phyloP scores from a whole-genome alignment of 2,888 invertebrate genomes.

The Nomada hirtipes region DNA sequence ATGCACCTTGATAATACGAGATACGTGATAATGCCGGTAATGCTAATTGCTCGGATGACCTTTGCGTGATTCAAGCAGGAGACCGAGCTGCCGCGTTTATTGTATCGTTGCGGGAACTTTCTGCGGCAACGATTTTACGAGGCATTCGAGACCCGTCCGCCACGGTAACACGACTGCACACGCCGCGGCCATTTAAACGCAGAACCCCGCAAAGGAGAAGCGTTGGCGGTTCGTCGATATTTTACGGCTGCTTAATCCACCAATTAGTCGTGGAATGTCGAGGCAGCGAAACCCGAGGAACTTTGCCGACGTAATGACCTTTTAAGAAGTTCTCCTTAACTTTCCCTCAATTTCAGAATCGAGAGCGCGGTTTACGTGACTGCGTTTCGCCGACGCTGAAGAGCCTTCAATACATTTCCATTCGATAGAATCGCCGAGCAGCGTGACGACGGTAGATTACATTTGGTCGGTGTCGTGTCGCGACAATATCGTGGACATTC shows the following conservation, averaged over 20 bases:
- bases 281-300: slow-evolving; percentile 9
- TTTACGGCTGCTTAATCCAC: slow-evolving; percentile 27
- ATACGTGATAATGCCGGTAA: slow-evolving; percentile 68
- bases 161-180: slow-evolving; percentile 38
- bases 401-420: background rate
- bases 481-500: background rate
- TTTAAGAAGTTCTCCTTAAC: slow-evolving; percentile 1
- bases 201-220: slow-evolving; percentile 32
- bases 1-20: slow-evolving; percentile 55
- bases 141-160: slow-evolving; percentile 44
- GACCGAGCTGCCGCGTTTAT: slow-evolving; percentile 47
- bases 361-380: background rate
- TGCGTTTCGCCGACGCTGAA: background rate
- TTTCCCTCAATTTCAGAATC: background rate
- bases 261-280: slow-evolving; percentile 42
- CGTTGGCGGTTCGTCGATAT: slow-evolving; percentile 12
- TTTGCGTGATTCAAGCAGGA: slow-evolving; percentile 77
- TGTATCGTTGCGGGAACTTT: slow-evolving; percentile 56
- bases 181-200: slow-evolving; percentile 28
- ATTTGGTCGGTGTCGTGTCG: background rate
- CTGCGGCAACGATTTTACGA: slow-evolving; percentile 59
- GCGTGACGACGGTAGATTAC: background rate
- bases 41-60: slow-evolving; percentile 77
- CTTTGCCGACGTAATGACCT: slow-evolving; percentile 1
- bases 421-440: background rate